Conservation (phyloP, 2,797 vertebrate genomes). For the Falco berigora region DNA sequence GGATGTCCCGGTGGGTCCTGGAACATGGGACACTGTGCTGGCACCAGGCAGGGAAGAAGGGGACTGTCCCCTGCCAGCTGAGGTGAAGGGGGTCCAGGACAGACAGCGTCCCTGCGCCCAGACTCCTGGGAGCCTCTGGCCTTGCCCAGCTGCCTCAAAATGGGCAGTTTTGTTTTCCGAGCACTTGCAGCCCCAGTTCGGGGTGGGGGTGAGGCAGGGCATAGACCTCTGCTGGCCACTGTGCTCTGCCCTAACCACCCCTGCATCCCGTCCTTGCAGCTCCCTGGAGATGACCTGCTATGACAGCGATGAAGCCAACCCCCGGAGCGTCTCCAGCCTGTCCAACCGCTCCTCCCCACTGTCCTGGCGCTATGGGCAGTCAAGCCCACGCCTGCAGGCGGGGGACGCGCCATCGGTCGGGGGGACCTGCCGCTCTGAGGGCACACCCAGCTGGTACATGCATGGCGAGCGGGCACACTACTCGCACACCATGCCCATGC, state of each 20-base stretch:
- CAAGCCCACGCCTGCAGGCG: constrained; percentile 91
- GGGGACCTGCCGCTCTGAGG: constrained; percentile 79
- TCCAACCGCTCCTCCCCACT: constrained; percentile 93
- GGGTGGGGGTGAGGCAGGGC: background rate
- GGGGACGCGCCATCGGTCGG: constrained; percentile 90
- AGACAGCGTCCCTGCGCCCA: rapidly evolving
- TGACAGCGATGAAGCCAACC: constrained; percentile 90
- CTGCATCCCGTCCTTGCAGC: constrained; percentile 57
- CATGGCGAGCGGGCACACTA: constrained; percentile 82
- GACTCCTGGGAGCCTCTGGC: background rate
- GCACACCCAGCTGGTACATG: constrained; percentile 72
- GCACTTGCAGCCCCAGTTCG: background rate
- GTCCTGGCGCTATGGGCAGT: constrained; percentile 93
- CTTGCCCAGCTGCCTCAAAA: background rate
- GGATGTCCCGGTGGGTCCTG: background rate
- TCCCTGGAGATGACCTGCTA: constrained; percentile 87
- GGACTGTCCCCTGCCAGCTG: background rate
- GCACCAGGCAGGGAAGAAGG: background rate
- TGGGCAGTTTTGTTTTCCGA: background rate
- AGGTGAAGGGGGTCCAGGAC: background rate
- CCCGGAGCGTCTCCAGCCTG: constrained; percentile 87
- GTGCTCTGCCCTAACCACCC: background rate
- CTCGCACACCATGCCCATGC: constrained; percentile 95
- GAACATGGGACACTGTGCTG: background rate
- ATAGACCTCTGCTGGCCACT: background rate